A percentile compares a stretch with the other conserved stretches of the same genome.
These are phyloP conservation scores for Condylostylus longicornis DNA, from an alignment of 1,140 invertebrate genomes.

Conservation along the genomic window DNA sequence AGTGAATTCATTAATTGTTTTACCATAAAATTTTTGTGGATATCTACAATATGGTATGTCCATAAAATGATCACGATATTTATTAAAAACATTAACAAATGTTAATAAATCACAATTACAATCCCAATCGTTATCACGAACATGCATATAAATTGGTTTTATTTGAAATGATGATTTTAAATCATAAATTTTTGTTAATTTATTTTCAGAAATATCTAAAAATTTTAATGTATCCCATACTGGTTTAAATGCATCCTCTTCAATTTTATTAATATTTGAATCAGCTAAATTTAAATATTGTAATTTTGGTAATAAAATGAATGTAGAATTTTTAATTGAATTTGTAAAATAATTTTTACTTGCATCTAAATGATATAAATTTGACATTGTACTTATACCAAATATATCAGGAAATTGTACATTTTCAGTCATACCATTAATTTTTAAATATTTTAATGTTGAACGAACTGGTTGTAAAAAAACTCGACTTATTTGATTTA, in stretches of 20 bases:
- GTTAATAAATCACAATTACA: conserved; percentile 12
- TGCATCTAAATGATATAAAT: conserved; percentile 13
- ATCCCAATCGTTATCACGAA: conserved; percentile 15
- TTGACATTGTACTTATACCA: conserved; percentile 11
- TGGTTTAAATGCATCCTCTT: conserved; percentile 11
- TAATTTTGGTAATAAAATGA: conserved; percentile 13
- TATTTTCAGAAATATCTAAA: conserved; percentile 13
- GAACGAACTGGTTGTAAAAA: conserved; percentile 17
- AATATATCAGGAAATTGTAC: conserved; percentile 8
- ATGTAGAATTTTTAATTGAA: conserved; percentile 7
- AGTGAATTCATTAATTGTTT: conserved; percentile 12
- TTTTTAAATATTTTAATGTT: conserved; percentile 11
- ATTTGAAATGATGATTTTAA: conserved; percentile 1
- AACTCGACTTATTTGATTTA: not conserved
- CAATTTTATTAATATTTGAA: conserved; percentile 11
- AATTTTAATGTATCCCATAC: conserved; percentile 8
- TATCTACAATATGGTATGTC: conserved; percentile 13
- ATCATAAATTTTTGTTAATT: conserved; percentile 10
- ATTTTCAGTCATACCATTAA: conserved; percentile 13
- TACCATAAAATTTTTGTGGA: conserved; percentile 11
- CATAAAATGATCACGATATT: conserved; percentile 10
- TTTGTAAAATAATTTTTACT: conserved; percentile 15
- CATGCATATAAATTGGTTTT: conserved; percentile 5
- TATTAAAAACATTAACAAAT: conserved; percentile 7
- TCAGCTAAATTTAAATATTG: conserved; percentile 11